These are phyloP conservation scores for Apteryx owenii DNA, from an alignment of 2,113 vertebrate species.

Conservation along the genomic window DNA sequence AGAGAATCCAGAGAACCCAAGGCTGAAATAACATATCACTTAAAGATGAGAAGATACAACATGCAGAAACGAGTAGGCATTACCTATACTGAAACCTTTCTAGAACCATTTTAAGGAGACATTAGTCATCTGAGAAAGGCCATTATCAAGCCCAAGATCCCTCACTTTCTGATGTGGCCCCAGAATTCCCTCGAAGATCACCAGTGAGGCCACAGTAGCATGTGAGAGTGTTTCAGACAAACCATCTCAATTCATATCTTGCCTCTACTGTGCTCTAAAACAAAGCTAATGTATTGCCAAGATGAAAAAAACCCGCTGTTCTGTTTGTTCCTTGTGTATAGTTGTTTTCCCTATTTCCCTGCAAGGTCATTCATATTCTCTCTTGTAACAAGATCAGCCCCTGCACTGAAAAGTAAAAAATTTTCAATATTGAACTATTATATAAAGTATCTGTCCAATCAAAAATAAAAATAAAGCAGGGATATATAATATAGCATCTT, in stretches of 20 bases:
- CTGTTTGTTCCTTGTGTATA: accelerated
- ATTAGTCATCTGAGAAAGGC: background rate
- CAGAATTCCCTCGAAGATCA: background rate
- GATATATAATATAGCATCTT: background rate
- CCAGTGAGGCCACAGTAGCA: background rate
- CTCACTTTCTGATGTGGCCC: background rate
- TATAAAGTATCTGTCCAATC: background rate
- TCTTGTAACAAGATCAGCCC: background rate
- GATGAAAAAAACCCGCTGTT: background rate
- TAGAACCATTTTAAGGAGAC: background rate
- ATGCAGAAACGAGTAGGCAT: accelerated
- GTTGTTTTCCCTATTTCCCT: background rate
- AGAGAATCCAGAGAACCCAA: background rate
- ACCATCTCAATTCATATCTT: background rate
- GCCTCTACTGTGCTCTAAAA: background rate
- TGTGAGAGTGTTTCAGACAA: background rate
- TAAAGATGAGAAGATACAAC: background rate
- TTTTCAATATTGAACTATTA: background rate
- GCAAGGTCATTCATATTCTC: background rate
- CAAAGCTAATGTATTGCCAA: background rate
- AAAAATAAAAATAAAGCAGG: background rate
- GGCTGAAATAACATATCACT: background rate
- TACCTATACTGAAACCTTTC: background rate
- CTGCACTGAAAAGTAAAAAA: background rate
- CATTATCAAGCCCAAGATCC: background rate